Base-by-base conservation (phyloP, 2,888 invertebrate genomes). In the Diplolepis rosae region DNA sequence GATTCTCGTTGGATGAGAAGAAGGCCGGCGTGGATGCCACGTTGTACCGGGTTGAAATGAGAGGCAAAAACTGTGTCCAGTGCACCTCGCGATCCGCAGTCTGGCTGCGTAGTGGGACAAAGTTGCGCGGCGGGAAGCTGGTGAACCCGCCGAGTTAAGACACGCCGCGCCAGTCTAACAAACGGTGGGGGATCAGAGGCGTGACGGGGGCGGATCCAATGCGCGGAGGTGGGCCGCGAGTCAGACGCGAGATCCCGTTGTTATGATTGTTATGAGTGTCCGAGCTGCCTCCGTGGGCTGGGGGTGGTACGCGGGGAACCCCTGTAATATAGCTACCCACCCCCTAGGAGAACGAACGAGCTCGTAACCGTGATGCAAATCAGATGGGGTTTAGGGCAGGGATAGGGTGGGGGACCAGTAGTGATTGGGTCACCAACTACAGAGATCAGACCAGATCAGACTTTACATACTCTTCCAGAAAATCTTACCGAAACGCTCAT, bases 251-350 rank as follows among this genome's bases (percentile, higher is more conserved):
- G 85, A 84, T 84, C 82, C 76, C 82, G 83, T 85, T 85, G 86
- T 88, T 87, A 87, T 87, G 86, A 88, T 88, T 87, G 86, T 88
- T 87, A 85, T 85, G 87, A 88, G 84, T 85, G 87, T 87, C 86
- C 88, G 87, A 87, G 85, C 81, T 82, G 82, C 83, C 83, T 84
- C 82, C 84, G 68, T 79, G 82, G 77, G 75, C 77, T 76, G 82
- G 80, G 82, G 83, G 83, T 82, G 82, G 83, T 77, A 80, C 78
- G 71, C 54, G 51, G 75, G 75, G 76, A 75, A 69, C 71, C 76
- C 74, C 69, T 78, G 75, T 79, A 84, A 84, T 83, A 79, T 81
- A 83, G 82, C 83, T 83, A 83, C 81, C 81, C 80, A 76, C 51
- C 76, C 74, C 74, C 72, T 77, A 75, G 75, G 75, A 74, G 80